Conservation (phyloP, 2,888 invertebrate genomes). For the Eupelmus urozonus region DNA sequence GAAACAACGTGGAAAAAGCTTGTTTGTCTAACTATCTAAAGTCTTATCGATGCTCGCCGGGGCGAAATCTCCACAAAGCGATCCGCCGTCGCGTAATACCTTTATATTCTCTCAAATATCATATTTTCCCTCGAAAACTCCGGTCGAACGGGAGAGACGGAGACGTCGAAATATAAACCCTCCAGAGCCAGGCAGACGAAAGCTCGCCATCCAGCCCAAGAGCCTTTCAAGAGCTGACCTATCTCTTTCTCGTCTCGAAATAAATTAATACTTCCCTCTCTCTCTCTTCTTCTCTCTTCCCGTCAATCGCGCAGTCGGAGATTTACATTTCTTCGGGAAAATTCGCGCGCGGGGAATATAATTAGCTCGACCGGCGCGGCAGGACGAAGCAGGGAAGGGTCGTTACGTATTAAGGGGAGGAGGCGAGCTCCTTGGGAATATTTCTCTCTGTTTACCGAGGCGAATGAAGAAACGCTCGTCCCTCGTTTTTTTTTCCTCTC, state of each 20-base stretch:
- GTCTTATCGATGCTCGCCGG: no score
- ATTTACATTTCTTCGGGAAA: slow-evolving; percentile 49
- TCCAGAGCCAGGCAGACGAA: background rate
- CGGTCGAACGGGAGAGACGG: no score
- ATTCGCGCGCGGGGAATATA: slow-evolving; percentile 46
- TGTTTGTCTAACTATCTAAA: no score
- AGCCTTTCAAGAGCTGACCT: slow-evolving; percentile 10
- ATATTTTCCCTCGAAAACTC: no score
- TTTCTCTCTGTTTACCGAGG: no score
- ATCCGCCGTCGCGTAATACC: no score
- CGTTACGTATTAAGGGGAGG: background rate
- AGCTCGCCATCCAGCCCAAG: background rate
- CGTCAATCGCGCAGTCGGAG: slow-evolving; percentile 34
- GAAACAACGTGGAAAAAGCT: no score
- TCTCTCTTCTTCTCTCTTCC: slow-evolving; percentile 6
- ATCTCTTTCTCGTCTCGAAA: slow-evolving; percentile 39
- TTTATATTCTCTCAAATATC: no score
- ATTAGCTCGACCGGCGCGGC: slow-evolving; percentile 15
- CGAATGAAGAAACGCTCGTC: no score
- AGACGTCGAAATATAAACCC: background rate
- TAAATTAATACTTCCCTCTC: slow-evolving; percentile 53
- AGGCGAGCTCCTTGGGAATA: background rate
- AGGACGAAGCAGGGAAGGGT: background rate
- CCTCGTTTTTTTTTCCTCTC: no score
- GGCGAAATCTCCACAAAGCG: no score